Percentiles rank a stretch among this genome's conserved stretches.
Conservation (phyloP, 1,140 invertebrate genomes). For the Hycleus cichorii region DNA sequence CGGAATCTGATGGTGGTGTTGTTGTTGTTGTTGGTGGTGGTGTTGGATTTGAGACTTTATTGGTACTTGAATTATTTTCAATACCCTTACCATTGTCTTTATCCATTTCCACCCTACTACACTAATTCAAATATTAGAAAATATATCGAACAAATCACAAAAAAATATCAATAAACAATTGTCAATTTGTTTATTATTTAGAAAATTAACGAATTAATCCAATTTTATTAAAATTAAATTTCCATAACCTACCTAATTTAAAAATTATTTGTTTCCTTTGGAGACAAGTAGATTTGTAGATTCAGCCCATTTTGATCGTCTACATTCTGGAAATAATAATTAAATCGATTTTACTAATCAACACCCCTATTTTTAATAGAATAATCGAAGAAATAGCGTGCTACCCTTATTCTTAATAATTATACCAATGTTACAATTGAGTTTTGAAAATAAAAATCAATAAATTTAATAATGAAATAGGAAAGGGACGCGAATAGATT, state of each 20-base stretch:
- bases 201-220: neutral
- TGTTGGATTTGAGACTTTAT: slow-evolving; percentile 34
- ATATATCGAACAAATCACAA: neutral
- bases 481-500: slow-evolving; percentile 11
- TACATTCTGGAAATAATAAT: slow-evolving; percentile 25
- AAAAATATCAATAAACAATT: neutral
- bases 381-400: too few relatives aligned
- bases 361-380: too few relatives aligned
- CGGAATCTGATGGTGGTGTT: slow-evolving; percentile 37
- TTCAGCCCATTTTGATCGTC: slow-evolving; percentile 36
- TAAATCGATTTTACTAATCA: too few relatives aligned
- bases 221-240: neutral
- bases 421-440: too few relatives aligned
- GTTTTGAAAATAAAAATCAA: too few relatives aligned
- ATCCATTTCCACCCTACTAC: slow-evolving; percentile 39
- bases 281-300: slow-evolving; percentile 15
- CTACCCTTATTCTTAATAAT: too few relatives aligned
- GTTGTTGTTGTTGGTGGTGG: too few relatives aligned
- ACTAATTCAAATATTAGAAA: slow-evolving; percentile 6
- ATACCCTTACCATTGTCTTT: slow-evolving; percentile 42
- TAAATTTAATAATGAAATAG: too few relatives aligned
- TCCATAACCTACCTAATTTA: too few relatives aligned
- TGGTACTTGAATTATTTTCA: slow-evolving; percentile 38
- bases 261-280: slow-evolving; percentile 19
- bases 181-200: neutral